Evolutionary conservation across 1,140 invertebrate genomes (phyloP), one percentile per base, ranked within the genome.

Genomic region (Listronotus bonariensis): DNA sequence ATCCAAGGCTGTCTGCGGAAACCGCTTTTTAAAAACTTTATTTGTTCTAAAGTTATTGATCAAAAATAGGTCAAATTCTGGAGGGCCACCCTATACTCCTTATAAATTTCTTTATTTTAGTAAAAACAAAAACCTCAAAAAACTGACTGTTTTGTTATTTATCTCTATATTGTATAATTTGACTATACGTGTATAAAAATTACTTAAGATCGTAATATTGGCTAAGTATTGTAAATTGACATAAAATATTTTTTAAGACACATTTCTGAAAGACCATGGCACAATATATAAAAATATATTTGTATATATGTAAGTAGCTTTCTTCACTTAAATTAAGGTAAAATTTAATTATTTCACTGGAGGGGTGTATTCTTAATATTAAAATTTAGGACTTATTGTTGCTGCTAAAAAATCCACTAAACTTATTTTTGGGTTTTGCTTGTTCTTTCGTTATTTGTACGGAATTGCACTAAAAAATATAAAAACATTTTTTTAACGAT

Each of bases 151-250:
- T 26, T 26, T 26, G 20, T 26, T 26, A 26, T 26, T 26, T 26
- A 26, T 26, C 20, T 5, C 20, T 26, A 26, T 26, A 26, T 26
- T 26, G 20, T 26, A 26, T 3, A 26, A 26, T 26, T 26, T 26
- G 20, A 26, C 20, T 26, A 26, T 15, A 45, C 12, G 7, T 17
- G 42, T 17, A 45, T 45, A 45, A 14, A 45, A 45, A 45, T 14
- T 17, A 17, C 15, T 14, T 45, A 15, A 45, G 14, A 17, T 15
- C 42, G 7, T 48, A 48, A 48, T 18, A 48, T 48, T 48, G 18
- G 45, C 45, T 48, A 48, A 48, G 45, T 20, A 14, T 48, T 48
- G 45, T 48, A 48, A 48, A 48, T 48, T 48, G 45, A 48, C 45
- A 48, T 48, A 48, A 11, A 43, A 43, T 18, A 48, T 48, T 48